These are phyloP conservation scores for Hipparchia semele DNA, from an alignment of 2,888 invertebrate genomes.

Conservation along the genomic window DNA sequence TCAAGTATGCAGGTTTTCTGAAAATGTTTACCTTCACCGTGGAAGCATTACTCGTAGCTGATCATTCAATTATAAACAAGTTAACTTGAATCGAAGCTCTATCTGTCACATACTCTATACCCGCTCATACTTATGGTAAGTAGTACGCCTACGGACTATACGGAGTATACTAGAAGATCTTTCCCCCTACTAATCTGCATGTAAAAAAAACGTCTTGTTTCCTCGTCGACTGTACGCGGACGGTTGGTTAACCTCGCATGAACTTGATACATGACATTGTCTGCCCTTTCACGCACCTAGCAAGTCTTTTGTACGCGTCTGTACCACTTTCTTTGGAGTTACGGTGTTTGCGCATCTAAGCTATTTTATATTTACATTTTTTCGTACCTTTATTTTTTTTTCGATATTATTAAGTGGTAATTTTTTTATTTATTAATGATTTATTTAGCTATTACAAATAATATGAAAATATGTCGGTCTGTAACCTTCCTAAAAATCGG, in stretches of 20 bases:
- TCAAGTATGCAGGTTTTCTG: too few species aligned
- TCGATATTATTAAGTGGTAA: too few species aligned
- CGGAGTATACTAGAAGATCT: slow-evolving; percentile 4
- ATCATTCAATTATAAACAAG: too few species aligned
- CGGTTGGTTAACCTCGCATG: slow-evolving; percentile 67
- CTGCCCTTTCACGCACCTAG: slow-evolving; percentile 74
- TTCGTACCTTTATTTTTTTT: background rate
- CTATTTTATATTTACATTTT: slow-evolving; percentile 17
- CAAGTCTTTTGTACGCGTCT: slow-evolving; percentile 45
- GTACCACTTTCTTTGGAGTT: slow-evolving; percentile 45
- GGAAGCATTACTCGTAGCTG: too few species aligned
- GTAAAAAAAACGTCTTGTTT: slow-evolving; percentile 36
- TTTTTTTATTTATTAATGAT: too few species aligned
- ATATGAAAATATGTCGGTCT: too few species aligned
- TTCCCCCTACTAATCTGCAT: slow-evolving; percentile 15
- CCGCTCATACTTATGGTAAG: background rate
- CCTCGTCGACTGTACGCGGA: slow-evolving; percentile 56
- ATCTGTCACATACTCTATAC: background rate
- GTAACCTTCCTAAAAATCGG: too few species aligned
- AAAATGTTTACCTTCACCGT: too few species aligned
- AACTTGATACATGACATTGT: slow-evolving; percentile 84
- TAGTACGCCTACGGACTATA: background rate
- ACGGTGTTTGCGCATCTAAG: slow-evolving; percentile 35
- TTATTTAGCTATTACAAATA: too few species aligned
- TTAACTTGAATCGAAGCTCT: background rate